These are phyloP conservation scores for Harlomillsia oculata DNA, from an alignment of 1,140 invertebrate genomes.

Conservation along the genomic window DNA sequence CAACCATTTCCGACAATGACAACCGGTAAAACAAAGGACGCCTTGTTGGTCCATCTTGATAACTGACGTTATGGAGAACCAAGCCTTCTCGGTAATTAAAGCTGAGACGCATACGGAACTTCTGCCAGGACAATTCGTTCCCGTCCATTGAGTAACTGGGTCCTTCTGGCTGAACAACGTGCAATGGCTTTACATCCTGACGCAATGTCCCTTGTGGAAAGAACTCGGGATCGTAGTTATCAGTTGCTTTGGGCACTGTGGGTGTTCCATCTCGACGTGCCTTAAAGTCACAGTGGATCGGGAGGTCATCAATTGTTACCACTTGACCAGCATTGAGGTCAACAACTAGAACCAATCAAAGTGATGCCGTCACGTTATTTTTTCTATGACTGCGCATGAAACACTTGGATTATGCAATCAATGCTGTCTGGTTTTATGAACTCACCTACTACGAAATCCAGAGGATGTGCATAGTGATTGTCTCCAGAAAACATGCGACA, in stretches of 20 bases:
- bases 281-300: slow-evolving; percentile 11
- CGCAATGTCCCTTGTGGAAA: slow-evolving; percentile 11
- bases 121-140: slow-evolving; percentile 31
- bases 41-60: slow-evolving; percentile 24
- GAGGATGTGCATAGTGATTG: slow-evolving; percentile 35
- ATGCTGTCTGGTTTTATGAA: neutral
- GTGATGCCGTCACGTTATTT: neutral
- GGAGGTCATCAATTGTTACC: slow-evolving; percentile 29
- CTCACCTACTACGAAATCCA: slow-evolving; percentile 29
- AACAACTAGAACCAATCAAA: slow-evolving; percentile 15
- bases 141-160: slow-evolving; percentile 29
- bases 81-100: slow-evolving; percentile 35
- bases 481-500: slow-evolving; percentile 22
- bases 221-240: slow-evolving; percentile 27
- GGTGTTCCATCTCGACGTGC: neutral
- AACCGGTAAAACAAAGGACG: slow-evolving; percentile 29
- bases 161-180: slow-evolving; percentile 28
- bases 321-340: slow-evolving; percentile 29
- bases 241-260: slow-evolving; percentile 12
- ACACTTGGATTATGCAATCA: neutral
- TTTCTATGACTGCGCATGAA: too few species aligned
- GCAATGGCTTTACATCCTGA: slow-evolving; percentile 29
- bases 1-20: slow-evolving; percentile 29
- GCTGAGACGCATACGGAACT: slow-evolving; percentile 22
- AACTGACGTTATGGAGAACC: slow-evolving; percentile 30